Evolutionary conservation across 2,888 invertebrate genomes (phyloP), one percentile per base, ranked within the genome.

Genomic region (Acronicta psi): DNA sequence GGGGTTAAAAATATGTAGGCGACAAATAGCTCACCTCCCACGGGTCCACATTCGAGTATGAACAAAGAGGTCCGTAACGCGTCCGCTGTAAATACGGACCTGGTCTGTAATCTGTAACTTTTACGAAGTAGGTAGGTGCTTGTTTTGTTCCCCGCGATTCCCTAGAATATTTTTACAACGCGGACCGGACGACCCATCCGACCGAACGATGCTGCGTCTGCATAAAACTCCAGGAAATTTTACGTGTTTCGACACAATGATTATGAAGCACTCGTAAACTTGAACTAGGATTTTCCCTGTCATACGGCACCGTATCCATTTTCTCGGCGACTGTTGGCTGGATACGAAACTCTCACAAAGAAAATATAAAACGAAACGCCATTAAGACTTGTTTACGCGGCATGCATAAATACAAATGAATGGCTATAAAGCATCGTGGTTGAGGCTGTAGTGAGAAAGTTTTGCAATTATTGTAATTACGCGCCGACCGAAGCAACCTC

Each of bases 381-480:
- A 85, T 86, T 84, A 83, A 80, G 81, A 81, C 74, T 86, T 86
- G 85, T 85, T 87, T 84, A 85, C 83, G 82, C 80, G 80, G 83
- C 81, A 80, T 84, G 85, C 85, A 87, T 85, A 88, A 89, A 89
- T 86, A 87, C 83, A 85, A 88, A 89, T 86, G 85, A 90, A 91
- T 87, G 85, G 86, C 84, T 78, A 79, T 81, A 83, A 84, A 86
- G 85, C 84, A 86, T 81, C 81, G 83, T 80, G 81, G 84, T 86
- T 87, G 86, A 88, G 86, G 79, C 82, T 85, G 84, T 83, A 85
- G 86, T 85, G 86, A 74, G 82, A 87, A 92, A 93, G 84, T 94
- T 93, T 91, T 82, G 91, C 89, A 92, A 92, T 93, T 92, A 93
- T 90, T 89, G 87, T 90, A 90, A 92, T 92, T 91, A 92, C 84